A percentile compares a stretch with the other conserved stretches of the same genome.
phyloP scores from a whole-genome alignment of 1,140 invertebrate genomes.

The Euwallacea similis region DNA sequence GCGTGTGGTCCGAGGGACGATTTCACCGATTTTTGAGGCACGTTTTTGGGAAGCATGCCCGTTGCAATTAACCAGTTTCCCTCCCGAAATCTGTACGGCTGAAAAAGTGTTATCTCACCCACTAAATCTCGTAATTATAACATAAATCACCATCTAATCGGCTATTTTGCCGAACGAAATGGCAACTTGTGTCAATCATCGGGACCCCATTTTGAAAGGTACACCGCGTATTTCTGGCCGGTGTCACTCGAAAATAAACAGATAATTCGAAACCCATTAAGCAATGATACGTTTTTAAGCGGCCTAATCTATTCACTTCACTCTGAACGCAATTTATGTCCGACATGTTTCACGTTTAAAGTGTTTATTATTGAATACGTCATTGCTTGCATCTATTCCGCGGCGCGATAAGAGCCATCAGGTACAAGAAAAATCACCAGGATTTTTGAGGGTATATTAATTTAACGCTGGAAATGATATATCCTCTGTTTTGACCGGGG shows the following conservation, averaged over 20 bases:
- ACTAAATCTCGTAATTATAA: conserved; percentile 2
- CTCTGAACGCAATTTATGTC: conserved; percentile 13
- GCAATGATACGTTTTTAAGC: conserved; percentile 4
- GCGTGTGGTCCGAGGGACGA: too few species aligned
- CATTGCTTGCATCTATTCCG: too few species aligned
- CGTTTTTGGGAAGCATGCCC: too few species aligned
- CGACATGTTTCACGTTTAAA: not conserved
- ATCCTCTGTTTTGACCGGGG: conserved; percentile 8
- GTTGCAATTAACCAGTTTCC: too few species aligned
- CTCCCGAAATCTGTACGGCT: too few species aligned
- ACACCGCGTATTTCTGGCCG: conserved; percentile 2
- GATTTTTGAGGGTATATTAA: too few species aligned
- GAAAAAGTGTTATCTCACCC: conserved; percentile 1
- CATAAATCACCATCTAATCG: conserved; percentile 23
- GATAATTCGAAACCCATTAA: conserved; percentile 22
- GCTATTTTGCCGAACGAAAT: conserved; percentile 10
- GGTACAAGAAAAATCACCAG: too few species aligned
- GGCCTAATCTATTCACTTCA: not conserved
- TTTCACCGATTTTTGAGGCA: too few species aligned
- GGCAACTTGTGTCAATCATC: conserved; percentile 11
- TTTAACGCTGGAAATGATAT: not conserved
- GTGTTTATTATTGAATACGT: not conserved
- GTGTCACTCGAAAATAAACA: conserved; percentile 23
- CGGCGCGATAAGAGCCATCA: too few species aligned
- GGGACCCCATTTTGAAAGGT: conserved; percentile 6